phyloP scores from a whole-genome alignment of 2,797 vertebrate species.

The Alosa sapidissima region DNA sequence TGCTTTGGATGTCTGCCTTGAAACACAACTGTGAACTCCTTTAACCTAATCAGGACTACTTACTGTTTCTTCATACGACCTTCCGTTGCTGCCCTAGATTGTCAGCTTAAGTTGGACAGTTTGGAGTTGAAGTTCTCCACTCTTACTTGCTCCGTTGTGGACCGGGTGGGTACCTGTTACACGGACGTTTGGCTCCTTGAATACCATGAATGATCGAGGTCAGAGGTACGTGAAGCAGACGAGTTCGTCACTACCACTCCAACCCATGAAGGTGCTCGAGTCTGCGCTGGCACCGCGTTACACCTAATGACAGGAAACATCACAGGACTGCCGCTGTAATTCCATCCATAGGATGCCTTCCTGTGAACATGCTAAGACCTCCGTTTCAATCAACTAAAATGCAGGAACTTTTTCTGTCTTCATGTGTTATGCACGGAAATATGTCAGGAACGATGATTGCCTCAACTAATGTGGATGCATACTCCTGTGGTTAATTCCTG shows the following conservation, averaged over 20 bases:
- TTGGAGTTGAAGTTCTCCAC: conserved; percentile 7
- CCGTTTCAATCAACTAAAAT: neutral
- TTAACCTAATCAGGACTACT: neutral
- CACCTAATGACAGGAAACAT: neutral
- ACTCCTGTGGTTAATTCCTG: neutral
- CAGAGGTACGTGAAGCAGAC: neutral
- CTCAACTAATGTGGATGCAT: neutral
- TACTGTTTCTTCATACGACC: conserved; percentile 4
- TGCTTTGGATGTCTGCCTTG: neutral
- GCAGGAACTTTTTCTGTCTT: neutral
- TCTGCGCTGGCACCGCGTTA: neutral
- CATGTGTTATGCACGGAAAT: neutral
- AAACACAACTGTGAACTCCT: conserved; percentile 9
- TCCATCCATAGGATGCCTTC: neutral
- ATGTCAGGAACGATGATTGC: neutral
- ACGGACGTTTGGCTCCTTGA: neutral
- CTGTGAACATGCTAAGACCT: neutral
- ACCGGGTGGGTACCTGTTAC: neutral
- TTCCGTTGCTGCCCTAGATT: neutral
- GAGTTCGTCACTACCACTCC: neutral
- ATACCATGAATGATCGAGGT: conserved; percentile 11
- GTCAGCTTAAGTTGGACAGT: conserved; percentile 3
- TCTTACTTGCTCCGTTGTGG: neutral
- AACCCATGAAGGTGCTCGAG: neutral
- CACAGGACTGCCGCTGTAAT: neutral